Evolutionary conservation across 1,140 invertebrate species (phyloP), one percentile per base, ranked within the genome.

Genomic region (Drosophila nigromelanica): DNA sequence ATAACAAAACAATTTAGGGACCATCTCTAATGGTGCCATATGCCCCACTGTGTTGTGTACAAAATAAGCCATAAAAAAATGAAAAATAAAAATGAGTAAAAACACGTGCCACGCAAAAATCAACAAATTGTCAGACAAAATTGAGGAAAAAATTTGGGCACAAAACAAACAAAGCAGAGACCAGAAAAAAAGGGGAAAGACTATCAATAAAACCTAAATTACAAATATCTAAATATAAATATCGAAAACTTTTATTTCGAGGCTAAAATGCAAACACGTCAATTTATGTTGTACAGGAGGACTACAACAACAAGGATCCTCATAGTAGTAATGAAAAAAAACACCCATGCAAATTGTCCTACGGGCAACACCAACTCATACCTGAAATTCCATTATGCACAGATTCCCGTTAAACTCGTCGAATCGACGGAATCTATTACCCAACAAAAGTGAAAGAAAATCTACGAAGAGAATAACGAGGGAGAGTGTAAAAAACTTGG

Each of bases 191-290:
- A 6, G 43, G 21, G 18, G 35, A 24, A 33, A 15, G 55, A 33
- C 48, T 76, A 85, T 85, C 80, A 79, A 83, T 80, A 80, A 76
- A 85, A 76, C 64, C 67, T 58, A 73, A 79, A 85, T 85, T 85
- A 73, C 80, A 83, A 80, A 85, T 76, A 76, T 73, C 11, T 50
- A 76, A 63, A 82, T 68, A 70, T 56, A 76, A 76, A 79, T 83
- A 82, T 78, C 50, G 56, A 55, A 67, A 60, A 66, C 61, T 59
- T 77, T 56, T 51, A 68, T 78, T 39, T 61, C 21, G 67, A 47
- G 52, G 68, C 60, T 43, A 74, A 73, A 79, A 78, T 76, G 78
- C 69, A 81, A 81, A 81, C 78, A 81, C 74, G 72, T 69, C 73
- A 81, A 78, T 74, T 81, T 73, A 56, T 60, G 63, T 81, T 81